Base-by-base conservation (phyloP, 2,888 invertebrate genomes). In the Tuberolachnus salignus region DNA sequence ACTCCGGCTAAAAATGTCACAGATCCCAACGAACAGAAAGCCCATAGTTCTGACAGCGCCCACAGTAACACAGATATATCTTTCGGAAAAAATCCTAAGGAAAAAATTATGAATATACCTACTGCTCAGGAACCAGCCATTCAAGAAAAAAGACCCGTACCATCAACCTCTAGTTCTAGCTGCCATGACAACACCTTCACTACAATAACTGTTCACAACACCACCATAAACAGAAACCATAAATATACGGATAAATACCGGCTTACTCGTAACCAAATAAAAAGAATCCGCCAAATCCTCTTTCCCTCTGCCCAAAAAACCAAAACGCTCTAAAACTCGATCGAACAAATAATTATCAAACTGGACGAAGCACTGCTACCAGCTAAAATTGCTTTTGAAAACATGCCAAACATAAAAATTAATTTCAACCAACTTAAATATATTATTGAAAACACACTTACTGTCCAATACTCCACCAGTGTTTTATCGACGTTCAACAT, bases 361-460 rank as follows among this genome's bases (percentile, higher is more conserved):
- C 26, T 26, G 0, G 59, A 59, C 26, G 14, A 59, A 59, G 26
- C 14, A 21, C 6, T 64, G 1, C 6, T 13, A 46, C 44, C 21
- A 21, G 44, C 64, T 19, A 64, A 64, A 44, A 14, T 3, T 1
- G 44, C 8, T 14, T 64, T 64, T 14, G 64, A 64, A 21, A 46
- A 19, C 0, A 44, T 64, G 21, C 44, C 21, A 21, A 21, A 44
- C 21, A 1, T 13, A 46, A 64, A 64, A 44, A 64, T 64, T 1
- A 1, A 64, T 13, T 64, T 64, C 21, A 6, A 44, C 6, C 44
- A 64, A 64, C 64, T 64, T 6, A 44, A 64, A 44, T 21, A 44
- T 44, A 64, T 64, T 44, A 64, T 64, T 21, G 21, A 64, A 64
- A 64, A 64, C 21, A 42, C 44, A 42, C 42, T 44, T 6, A 13